A percentile compares a stretch with the other conserved stretches of the same genome.
These are phyloP conservation scores for Haliclystus octoradiatus DNA, from an alignment of 30 jellyfish, hydroid and myxozoan genomes.

Conservation along the genomic window DNA sequence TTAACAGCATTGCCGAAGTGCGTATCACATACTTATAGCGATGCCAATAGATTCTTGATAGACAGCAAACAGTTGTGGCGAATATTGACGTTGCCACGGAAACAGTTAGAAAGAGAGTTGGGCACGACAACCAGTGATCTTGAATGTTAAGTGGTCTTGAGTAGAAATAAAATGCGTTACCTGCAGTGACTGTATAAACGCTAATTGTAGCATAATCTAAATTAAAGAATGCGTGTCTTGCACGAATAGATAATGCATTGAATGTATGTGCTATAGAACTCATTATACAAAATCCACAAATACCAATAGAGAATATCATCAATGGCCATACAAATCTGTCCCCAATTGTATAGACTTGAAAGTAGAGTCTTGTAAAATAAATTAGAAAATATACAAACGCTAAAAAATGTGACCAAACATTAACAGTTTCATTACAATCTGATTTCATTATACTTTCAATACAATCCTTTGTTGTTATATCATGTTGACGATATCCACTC, in stretches of 20 bases:
- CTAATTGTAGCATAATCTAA: slow-evolving; percentile 94
- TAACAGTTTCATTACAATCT: slow-evolving; percentile 69
- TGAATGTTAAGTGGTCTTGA: slow-evolving; percentile 46
- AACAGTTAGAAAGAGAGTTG: slow-evolving; percentile 19
- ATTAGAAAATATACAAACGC: slow-evolving; percentile 48
- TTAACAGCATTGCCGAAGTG: slow-evolving; percentile 58
- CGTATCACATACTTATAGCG: slow-evolving; percentile 49
- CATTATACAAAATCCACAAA: slow-evolving; percentile 65
- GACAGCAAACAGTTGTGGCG: slow-evolving; percentile 67
- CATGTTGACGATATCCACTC: slow-evolving; percentile 78
- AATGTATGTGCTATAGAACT: slow-evolving; percentile 88
- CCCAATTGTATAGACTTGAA: slow-evolving; percentile 11
- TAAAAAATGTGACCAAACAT: slow-evolving; percentile 80
- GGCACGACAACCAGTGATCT: slow-evolving; percentile 8
- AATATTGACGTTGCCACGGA: slow-evolving; percentile 51
- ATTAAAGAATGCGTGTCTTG: slow-evolving; percentile 72
- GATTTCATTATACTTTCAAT: slow-evolving; percentile 58
- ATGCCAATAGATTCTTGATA: slow-evolving; percentile 63
- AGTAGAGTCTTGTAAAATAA: slow-evolving; percentile 14
- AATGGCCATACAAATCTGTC: slow-evolving; percentile 63
- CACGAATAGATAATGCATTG: slow-evolving; percentile 70
- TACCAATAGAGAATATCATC: slow-evolving; percentile 58
- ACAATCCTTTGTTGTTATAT: slow-evolving; percentile 47
- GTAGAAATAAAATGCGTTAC: slow-evolving; percentile 73
- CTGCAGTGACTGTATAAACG: slow-evolving; percentile 83